Conservation (phyloP, 1,140 invertebrate genomes). For the Aphaenogaster ashmeadi region DNA sequence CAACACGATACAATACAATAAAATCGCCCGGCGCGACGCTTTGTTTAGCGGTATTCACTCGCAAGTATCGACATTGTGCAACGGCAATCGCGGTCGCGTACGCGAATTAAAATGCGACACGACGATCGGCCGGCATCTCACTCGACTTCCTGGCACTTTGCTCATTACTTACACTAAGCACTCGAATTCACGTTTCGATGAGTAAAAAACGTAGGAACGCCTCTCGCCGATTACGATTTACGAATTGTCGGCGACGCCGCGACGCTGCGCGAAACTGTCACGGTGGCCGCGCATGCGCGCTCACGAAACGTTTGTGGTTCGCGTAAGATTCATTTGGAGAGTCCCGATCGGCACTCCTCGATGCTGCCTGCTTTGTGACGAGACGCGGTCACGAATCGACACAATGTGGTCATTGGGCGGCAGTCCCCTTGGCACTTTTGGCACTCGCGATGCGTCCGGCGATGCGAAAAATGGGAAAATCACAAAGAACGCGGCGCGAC, state of each 20-base stretch:
- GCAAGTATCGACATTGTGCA: background rate
- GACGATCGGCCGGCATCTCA: background rate
- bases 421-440: background rate
- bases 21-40: too few species aligned
- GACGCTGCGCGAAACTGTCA: background rate
- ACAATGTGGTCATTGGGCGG: background rate
- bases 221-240: background rate
- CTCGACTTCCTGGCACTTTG: background rate
- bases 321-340: too few species aligned
- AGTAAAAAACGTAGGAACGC: background rate
- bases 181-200: background rate
- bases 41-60: background rate
- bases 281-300: background rate
- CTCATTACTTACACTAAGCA: background rate
- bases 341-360: background rate
- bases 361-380: background rate
- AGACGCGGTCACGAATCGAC: background rate
- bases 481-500: background rate
- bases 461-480: background rate
- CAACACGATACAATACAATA: too few species aligned
- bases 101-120: background rate
- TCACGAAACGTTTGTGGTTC: background rate
- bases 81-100: background rate
- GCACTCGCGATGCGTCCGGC: too few species aligned
- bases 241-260: background rate